Conservation (phyloP, 2,113 vertebrate genomes). For the Bufo gargarizans region DNA sequence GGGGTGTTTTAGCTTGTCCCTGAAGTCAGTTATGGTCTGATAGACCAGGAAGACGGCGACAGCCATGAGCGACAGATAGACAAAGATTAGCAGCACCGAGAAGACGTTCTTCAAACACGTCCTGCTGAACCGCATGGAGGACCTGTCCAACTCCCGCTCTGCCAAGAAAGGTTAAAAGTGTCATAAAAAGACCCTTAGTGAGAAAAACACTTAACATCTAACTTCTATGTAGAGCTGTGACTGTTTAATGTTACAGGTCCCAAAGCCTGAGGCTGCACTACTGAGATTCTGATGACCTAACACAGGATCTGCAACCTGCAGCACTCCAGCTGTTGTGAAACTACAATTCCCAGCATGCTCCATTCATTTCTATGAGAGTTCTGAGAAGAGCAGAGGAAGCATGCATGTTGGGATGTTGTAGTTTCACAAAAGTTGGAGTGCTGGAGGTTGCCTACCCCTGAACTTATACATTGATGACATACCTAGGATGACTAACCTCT, state of each 20-base stretch:
- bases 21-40: slow-evolving; percentile 93
- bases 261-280: not conserved
- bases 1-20: slow-evolving; percentile 89
- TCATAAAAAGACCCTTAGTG: too few species aligned
- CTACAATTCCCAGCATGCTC: too few species aligned
- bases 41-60: slow-evolving; percentile 94
- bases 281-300: not conserved
- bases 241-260: not conserved
- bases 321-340: too few species aligned
- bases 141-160: slow-evolving; percentile 73
- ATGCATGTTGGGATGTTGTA: too few species aligned
- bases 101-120: slow-evolving; percentile 92
- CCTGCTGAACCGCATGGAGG: slow-evolving; percentile 81
- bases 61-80: slow-evolving; percentile 90
- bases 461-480: too few species aligned
- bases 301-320: too few species aligned
- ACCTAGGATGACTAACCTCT: too few species aligned
- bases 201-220: too few species aligned
- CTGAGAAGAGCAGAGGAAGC: too few species aligned
- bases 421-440: too few species aligned
- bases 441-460: too few species aligned
- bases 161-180: slow-evolving; percentile 47
- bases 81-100: slow-evolving; percentile 87
- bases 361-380: too few species aligned
- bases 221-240: not conserved